Base-by-base conservation (phyloP, 1,140 invertebrate species). In the Drosophila kikkawai region DNA sequence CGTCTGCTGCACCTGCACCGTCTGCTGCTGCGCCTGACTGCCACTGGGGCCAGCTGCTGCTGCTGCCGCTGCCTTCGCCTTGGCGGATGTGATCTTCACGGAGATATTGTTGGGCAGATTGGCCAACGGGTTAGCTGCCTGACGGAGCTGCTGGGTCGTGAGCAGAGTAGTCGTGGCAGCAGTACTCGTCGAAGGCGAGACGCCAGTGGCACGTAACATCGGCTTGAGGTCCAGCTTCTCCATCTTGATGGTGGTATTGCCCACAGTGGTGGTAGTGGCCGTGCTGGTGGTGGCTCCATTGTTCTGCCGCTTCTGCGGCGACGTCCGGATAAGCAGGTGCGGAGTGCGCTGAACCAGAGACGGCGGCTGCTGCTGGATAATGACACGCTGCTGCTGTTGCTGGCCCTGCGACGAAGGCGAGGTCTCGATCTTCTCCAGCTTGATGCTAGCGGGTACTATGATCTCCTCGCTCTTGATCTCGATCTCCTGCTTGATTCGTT, bases 381-480 rank as follows among this genome's bases (percentile, higher is more conserved):
- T 80, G 12, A 82, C 81, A 19, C 76, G 76, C 39, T 88, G 79
- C 32, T 65, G 76, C 32, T 69, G 74, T 17, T 59, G 70, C 65
- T 76, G 73, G 5, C 34, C 60, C 36, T 64, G 55, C 19, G 77
- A 42, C 7, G 69, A 42, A 2, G 61, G 66, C 0, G 71, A 75
- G 7, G 82, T 45, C 42, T 92, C 91, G 15, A 92, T 86, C 67
- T 92, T 92, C 22, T 92, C 91, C 22, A 92, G 53, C 58, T 92
- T 92, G 7, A 92, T 92, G 41, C 67, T 92, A 13, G 91, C 86
- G 12, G 91, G 91, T 41, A 92, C 87, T 48, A 92, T 83, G 22
- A 92, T 92, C 51, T 92, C 91, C 45, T 92, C 91, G 51, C 91
- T 92, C 80, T 92, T 92, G 55, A 92, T 92, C 61, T 92, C 88